Base-by-base conservation (phyloP, 1,140 invertebrate genomes). In the Hylaeus anthracinus region DNA sequence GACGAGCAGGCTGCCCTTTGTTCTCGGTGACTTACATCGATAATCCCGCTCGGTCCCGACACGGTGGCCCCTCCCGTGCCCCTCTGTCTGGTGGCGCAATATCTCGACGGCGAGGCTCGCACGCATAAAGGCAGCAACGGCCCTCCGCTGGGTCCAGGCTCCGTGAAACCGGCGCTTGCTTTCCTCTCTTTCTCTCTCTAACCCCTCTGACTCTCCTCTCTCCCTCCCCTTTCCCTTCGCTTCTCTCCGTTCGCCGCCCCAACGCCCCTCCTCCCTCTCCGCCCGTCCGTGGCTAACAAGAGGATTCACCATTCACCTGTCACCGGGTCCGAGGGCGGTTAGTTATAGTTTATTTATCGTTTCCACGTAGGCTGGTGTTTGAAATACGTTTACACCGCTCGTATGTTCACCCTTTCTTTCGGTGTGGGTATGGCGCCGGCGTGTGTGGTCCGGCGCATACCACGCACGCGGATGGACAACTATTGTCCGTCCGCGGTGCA, bases 321-420 rank as follows among this genome's bases (percentile, higher is more conserved):
- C 92, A 92, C 89, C 88, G 88, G 84, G 79, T 87, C 88, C 86
- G 89, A 92, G 90, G 90, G 90, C 90, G 91, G 91, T 92, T 92
- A 92, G 91, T 92, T 92, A 92, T 92, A 92, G 92, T 92, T 92
- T 92, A 92, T 92, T 92, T 92, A 92, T 92, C 90, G 91, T 91
- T 92, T 92, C 90, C 90, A 91, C 91, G 88, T 92, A 91, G 86
- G 78, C 86, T 90, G 86, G 88, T 88, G 90, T 89, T 90, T 86
- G 90, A 88, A 85, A 85, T 90, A 89, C 90, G 90, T 91, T 90
- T 91, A 91, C 90, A 90, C 86, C 89, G 88, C 87, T 90, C 88
- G 89, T 90, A 91, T 89, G 90, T 90, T 90, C 90, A 85, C 83
- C 86, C 86, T 85, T 85, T 85, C 77, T 58, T 72, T 86, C 72